Conservation (phyloP, 2,113 vertebrate genomes). For the Lagopus muta region DNA sequence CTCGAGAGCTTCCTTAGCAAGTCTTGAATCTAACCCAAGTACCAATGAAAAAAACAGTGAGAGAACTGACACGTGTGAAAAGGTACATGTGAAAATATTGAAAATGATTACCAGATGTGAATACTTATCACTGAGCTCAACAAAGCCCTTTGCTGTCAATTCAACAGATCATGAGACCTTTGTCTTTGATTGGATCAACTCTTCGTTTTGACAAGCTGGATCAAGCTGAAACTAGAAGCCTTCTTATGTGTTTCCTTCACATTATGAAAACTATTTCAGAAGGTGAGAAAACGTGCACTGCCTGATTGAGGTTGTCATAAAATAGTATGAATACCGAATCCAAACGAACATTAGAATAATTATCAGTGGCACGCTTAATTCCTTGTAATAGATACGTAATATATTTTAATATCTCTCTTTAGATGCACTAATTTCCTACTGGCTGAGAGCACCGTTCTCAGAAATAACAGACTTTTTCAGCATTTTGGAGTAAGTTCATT, state of each 20-base stretch:
- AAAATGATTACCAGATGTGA: rapidly evolving
- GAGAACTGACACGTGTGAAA: slow-evolving; percentile 94
- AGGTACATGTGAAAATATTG: slow-evolving; percentile 78
- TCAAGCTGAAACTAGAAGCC: slow-evolving; percentile 94
- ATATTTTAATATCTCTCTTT: slow-evolving; percentile 57
- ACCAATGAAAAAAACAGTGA: slow-evolving; percentile 95
- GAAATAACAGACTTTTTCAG: slow-evolving; percentile 98
- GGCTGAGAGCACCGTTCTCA: slow-evolving; percentile 92
- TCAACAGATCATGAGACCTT: slow-evolving; percentile 89
- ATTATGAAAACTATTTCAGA: slow-evolving; percentile 99
- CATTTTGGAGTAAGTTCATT: slow-evolving; percentile 93
- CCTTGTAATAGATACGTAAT: background rate
- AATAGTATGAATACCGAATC: background rate
- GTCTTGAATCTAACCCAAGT: slow-evolving; percentile 96
- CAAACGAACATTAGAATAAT: background rate
- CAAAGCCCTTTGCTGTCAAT: background rate
- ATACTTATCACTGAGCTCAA: background rate
- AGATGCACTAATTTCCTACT: slow-evolving; percentile 96
- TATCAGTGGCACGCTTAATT: background rate
- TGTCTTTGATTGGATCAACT: slow-evolving; percentile 94
- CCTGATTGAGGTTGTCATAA: background rate
- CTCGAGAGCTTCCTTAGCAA: slow-evolving; percentile 94
- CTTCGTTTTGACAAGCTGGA: slow-evolving; percentile 98
- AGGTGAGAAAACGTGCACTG: slow-evolving; percentile 74
- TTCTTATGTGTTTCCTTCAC: slow-evolving; percentile 97